Evolutionary conservation across 2,888 invertebrate genomes (phyloP).

Genomic region (Anthophora plumipes): DNA sequence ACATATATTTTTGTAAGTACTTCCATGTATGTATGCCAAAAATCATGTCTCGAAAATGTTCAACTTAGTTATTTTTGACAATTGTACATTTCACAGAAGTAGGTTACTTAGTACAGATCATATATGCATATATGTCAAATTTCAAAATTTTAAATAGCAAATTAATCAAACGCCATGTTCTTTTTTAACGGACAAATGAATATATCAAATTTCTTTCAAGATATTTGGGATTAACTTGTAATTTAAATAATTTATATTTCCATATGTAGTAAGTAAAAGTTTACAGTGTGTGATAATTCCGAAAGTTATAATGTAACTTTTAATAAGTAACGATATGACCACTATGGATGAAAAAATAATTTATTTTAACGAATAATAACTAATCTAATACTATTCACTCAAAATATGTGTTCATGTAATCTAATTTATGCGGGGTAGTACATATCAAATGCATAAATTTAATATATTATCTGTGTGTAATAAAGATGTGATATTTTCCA

Average conservation of each 20-base stretch:
- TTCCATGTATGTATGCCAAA: not conserved
- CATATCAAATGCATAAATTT: slow-evolving; percentile 17
- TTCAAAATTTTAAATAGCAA: slow-evolving; percentile 2
- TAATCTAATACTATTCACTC: slow-evolving; percentile 6
- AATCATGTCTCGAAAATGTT: not conserved
- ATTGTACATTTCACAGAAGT: not conserved
- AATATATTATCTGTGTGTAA: slow-evolving; percentile 16
- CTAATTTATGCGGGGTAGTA: not conserved
- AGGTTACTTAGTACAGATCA: not conserved
- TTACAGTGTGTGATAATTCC: not conserved
- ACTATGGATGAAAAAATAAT: not conserved
- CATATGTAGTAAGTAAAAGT: not conserved
- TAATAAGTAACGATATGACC: not conserved
- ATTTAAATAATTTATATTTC: not conserved
- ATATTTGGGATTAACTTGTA: not conserved
- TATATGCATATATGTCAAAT: not conserved
- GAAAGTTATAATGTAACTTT: not conserved
- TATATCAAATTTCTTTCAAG: not conserved
- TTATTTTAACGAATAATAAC: not conserved
- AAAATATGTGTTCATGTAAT: slow-evolving; percentile 13
- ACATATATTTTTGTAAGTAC: not conserved
- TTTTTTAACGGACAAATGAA: not conserved
- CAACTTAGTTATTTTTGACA: not conserved
- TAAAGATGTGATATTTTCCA: slow-evolving; percentile 44
- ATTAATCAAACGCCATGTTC: not conserved